Percentiles rank a stretch among this genome's conserved stretches.
These are phyloP conservation scores for Bradypodion pumilum DNA, from an alignment of 2,797 vertebrate species.

Conservation along the genomic window DNA sequence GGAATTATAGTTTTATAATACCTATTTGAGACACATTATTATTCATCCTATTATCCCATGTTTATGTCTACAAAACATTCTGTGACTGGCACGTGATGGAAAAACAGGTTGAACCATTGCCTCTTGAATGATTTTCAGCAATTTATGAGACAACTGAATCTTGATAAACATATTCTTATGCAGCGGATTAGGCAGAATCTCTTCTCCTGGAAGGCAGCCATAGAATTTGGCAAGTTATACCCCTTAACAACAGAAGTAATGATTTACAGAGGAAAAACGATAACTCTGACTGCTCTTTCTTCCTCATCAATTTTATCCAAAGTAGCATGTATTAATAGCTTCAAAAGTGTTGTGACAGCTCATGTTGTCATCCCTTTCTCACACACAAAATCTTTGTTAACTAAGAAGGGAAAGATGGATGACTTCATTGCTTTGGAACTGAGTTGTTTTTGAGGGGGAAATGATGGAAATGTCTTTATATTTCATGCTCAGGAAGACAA, in stretches of 20 bases:
- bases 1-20: constrained; percentile 57
- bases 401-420: constrained; percentile 17
- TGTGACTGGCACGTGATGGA: constrained; percentile 48
- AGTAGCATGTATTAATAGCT: not conserved
- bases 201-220: not conserved
- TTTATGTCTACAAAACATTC: constrained; percentile 62
- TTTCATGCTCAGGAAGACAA: not conserved
- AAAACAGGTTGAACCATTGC: constrained; percentile 51
- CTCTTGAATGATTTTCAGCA: constrained; percentile 54
- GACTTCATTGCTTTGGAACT: constrained; percentile 4
- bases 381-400: constrained; percentile 13
- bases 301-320: constrained; percentile 8
- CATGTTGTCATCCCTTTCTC: not conserved
- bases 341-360: constrained; percentile 29
- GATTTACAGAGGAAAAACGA: not conserved
- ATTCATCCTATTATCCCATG: constrained; percentile 61
- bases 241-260: constrained; percentile 17
- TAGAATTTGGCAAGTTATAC: constrained; percentile 19
- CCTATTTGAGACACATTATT: constrained; percentile 56
- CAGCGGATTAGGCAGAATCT: constrained; percentile 20
- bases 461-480: not conserved
- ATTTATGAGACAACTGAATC: constrained; percentile 56
- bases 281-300: not conserved
- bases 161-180: constrained; percentile 58
- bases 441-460: constrained; percentile 24